These are phyloP conservation scores for Nemotelus pantherinus DNA, from an alignment of 2,888 invertebrate genomes.

Conservation along the genomic window DNA sequence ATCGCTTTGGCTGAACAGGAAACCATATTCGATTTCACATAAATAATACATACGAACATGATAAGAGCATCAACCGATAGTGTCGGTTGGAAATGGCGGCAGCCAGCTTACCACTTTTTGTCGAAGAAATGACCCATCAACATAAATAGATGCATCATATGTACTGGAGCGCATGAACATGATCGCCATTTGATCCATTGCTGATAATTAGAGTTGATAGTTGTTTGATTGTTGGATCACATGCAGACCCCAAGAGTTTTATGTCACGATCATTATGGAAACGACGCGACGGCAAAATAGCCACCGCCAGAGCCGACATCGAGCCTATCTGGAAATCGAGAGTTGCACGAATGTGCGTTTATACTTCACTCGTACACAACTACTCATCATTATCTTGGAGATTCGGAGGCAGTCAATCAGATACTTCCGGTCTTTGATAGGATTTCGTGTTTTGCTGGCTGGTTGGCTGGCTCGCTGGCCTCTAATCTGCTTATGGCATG, in stretches of 20 bases:
- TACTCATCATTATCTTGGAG: not conserved
- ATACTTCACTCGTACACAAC: not conserved
- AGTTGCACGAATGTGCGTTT: no score
- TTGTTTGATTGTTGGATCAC: slow-evolving; percentile 27
- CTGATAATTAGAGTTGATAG: no score
- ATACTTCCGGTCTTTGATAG: slow-evolving; percentile 49
- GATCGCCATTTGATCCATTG: no score
- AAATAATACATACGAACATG: not conserved
- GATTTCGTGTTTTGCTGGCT: slow-evolving; percentile 11
- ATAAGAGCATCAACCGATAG: slow-evolving; percentile 32
- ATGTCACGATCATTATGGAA: slow-evolving; percentile 32
- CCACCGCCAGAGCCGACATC: not conserved
- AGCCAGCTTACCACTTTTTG: not conserved
- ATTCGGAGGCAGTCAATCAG: slow-evolving; percentile 48
- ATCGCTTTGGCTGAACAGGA: slow-evolving; percentile 16
- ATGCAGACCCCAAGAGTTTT: slow-evolving; percentile 23
- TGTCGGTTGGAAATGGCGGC: not conserved
- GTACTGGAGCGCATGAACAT: no score
- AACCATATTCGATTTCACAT: slow-evolving; percentile 37
- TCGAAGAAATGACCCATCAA: not conserved
- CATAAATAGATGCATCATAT: not conserved
- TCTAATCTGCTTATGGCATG: no score
- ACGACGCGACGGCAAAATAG: slow-evolving; percentile 17
- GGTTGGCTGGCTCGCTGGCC: no score
- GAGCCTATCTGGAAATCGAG: not conserved